phyloP scores from a whole-genome alignment of 2,888 invertebrate genomes.

The Achlya flavicornis region DNA sequence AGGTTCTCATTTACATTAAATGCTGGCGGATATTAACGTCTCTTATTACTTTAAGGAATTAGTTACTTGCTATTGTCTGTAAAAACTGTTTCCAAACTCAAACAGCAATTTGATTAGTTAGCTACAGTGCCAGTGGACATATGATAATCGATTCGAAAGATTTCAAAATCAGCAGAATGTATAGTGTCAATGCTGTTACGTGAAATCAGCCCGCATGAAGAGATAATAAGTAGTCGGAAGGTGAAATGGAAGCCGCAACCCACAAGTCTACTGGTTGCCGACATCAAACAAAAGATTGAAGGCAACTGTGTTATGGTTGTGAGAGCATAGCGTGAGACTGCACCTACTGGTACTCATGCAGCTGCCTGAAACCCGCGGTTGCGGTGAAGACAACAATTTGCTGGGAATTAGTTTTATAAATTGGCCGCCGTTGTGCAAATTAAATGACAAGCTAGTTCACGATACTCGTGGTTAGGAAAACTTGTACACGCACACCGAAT shows the following conservation, averaged over 20 bases:
- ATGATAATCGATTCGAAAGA: too few species aligned
- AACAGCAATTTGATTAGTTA: not conserved
- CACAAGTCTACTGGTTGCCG: constrained; percentile 19
- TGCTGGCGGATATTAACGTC: not conserved
- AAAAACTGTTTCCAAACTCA: not conserved
- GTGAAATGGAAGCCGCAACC: constrained; percentile 19
- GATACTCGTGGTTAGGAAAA: constrained; percentile 37
- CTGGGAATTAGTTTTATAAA: constrained; percentile 54
- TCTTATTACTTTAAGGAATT: not conserved
- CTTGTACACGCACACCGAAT: constrained; percentile 8
- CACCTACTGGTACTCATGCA: constrained; percentile 15
- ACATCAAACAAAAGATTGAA: constrained; percentile 27
- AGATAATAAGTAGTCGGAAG: constrained; percentile 19
- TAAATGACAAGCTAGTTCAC: constrained; percentile 47
- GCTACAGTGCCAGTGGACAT: not conserved
- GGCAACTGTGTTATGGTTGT: constrained; percentile 18
- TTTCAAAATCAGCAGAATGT: not conserved
- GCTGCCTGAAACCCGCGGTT: constrained; percentile 35
- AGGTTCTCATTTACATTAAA: not conserved
- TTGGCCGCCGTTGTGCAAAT: constrained; percentile 52
- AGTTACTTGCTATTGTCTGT: too few species aligned
- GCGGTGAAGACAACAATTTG: constrained; percentile 51
- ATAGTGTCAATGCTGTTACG: constrained; percentile 15
- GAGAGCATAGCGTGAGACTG: constrained; percentile 17
- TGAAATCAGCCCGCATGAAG: constrained; percentile 23